Evolutionary conservation across 2,888 invertebrate species (phyloP), one percentile per base, ranked within the genome.

Genomic region (Tetranychus truncatus): DNA sequence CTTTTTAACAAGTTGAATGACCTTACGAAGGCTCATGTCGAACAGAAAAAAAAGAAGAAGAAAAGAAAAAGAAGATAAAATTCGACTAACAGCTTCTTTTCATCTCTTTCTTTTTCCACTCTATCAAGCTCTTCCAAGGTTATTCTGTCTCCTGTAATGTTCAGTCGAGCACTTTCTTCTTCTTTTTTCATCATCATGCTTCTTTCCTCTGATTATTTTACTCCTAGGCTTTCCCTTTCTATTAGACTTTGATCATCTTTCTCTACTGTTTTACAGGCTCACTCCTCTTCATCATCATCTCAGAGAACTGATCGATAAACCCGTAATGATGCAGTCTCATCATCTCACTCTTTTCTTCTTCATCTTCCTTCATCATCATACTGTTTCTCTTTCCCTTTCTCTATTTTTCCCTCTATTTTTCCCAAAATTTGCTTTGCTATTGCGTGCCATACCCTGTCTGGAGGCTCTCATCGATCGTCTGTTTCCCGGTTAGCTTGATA

Each of bases 401-500:
- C 69, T 69, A 24, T 20, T 69, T 69, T 24, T 69, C 69, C 11
- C 69, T 69, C 21, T 69, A 11, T 21, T 24, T 69, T 24, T 21
- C n/a, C 8, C 8, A 21, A n/a, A 67, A 69, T 69, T 6, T 69
- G 11, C 21, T 24, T 24, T 69, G 20, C 67, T 67, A 18, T 21
- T 20, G 69, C 34, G 69, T 24, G 69, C 21, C 21, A 11, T 24
- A 24, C 11, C 11, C 69, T 20, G 20, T 24, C 21, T 69, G 21
- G 69, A 69, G 69, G 69, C 21, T 69, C 69, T 69, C 20, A 24
- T 69, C 69, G 34, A 20, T 69, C 34, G 69, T 69, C 69, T 24
- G 34, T 20, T 24, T 20, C 21, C 34, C 69, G 69, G 69, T 44
- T 20, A 72, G 72, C 15, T 18, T 21, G n/a, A 67, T 11, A 67